Conservation (phyloP, 2,113 vertebrate species). For the Pachyramphus minor region DNA sequence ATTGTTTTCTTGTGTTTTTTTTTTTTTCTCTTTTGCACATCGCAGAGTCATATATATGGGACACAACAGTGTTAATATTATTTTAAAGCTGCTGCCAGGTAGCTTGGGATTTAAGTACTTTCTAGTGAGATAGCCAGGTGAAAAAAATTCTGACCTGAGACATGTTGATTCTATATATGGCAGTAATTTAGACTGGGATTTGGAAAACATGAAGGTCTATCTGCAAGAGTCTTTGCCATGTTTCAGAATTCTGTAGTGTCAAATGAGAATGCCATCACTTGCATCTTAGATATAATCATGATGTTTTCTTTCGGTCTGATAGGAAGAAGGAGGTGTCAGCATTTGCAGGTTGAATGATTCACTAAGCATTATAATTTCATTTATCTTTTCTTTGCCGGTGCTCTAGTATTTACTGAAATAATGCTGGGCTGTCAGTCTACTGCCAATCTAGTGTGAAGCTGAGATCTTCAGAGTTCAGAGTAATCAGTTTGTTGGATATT, state of each 20-base stretch:
- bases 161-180: neutral
- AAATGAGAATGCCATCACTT: neutral
- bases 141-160: neutral
- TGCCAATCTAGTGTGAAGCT: neutral
- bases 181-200: neutral
- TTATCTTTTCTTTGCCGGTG: neutral
- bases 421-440: neutral
- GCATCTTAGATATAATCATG: neutral
- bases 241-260: neutral
- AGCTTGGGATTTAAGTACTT: neutral
- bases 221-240: neutral
- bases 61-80: neutral
- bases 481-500: neutral
- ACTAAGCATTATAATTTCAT: neutral
- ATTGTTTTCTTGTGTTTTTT: neutral
- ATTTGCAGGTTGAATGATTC: slow-evolving; percentile 1
- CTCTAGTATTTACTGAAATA: neutral
- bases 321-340: neutral
- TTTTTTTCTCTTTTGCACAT: neutral
- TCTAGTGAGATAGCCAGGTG: neutral
- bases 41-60: neutral
- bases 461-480: neutral
- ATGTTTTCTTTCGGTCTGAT: slow-evolving; percentile 2
- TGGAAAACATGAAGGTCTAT: neutral
- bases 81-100: neutral